A percentile compares a stretch with the other conserved stretches of the same genome.
Conservation (phyloP, 2,113 vertebrate species). For the Hyperopisus bebe region DNA sequence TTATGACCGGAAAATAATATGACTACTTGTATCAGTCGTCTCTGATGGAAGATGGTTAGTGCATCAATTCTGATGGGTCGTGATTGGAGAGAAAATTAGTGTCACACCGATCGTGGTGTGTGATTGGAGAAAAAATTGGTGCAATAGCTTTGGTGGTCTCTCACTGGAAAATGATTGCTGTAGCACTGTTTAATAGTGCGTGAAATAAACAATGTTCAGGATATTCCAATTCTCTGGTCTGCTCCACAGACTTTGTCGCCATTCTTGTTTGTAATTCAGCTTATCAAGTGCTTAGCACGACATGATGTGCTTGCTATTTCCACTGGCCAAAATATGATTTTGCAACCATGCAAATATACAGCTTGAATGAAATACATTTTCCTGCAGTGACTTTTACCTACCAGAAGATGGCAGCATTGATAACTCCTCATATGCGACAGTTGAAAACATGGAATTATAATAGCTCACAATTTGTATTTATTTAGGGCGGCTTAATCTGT, state of each 20-base stretch:
- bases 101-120: background rate
- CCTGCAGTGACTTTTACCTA: slow-evolving; percentile 45
- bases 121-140: background rate
- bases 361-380: background rate
- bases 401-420: slow-evolving; percentile 66
- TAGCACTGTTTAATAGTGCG: background rate
- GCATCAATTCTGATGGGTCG: background rate
- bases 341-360: background rate
- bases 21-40: background rate
- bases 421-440: slow-evolving; percentile 34
- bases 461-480: background rate
- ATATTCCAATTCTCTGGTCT: background rate
- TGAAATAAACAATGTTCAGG: background rate
- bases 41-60: background rate
- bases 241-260: background rate
- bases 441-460: background rate
- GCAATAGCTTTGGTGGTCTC: background rate
- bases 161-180: background rate
- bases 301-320: background rate
- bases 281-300: background rate
- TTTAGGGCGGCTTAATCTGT: background rate
- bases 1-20: background rate
- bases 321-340: background rate
- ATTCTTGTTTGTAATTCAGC: background rate
- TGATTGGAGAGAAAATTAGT: background rate